Percentiles rank a stretch among this genome's conserved stretches.
These are phyloP conservation scores for Cydia fagiglandana DNA, from an alignment of 1,140 invertebrate genomes.

Conservation along the genomic window DNA sequence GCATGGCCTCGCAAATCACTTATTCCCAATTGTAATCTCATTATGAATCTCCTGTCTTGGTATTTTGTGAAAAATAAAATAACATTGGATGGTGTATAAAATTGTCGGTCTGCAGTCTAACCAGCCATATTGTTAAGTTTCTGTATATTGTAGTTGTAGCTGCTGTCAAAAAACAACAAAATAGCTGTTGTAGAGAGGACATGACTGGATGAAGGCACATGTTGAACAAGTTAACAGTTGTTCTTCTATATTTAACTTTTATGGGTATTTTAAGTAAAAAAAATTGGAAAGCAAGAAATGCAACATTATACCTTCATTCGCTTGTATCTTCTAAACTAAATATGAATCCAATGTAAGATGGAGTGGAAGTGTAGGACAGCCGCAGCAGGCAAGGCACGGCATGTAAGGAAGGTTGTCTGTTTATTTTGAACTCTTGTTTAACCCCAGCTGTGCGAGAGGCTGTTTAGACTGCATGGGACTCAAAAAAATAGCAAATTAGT, in stretches of 20 bases:
- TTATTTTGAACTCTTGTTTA: conserved; percentile 36
- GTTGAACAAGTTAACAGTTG: not conserved
- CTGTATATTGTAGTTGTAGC: conserved; percentile 8
- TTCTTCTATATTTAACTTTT: not conserved
- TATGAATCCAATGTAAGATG: not conserved
- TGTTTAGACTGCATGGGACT: conserved; percentile 43
- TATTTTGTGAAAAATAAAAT: conserved; percentile 68
- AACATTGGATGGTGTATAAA: conserved; percentile 75
- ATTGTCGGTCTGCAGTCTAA: conserved; percentile 50
- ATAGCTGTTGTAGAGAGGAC: not conserved
- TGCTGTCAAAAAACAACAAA: not conserved
- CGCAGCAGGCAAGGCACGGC: not conserved
- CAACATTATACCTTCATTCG: not conserved
- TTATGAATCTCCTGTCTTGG: conserved; percentile 66
- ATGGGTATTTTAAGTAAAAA: not conserved
- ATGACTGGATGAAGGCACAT: not conserved
- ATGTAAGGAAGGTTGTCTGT: conserved; percentile 32
- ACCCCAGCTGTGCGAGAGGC: conserved; percentile 39
- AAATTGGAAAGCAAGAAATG: not conserved
- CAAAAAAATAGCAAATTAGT: conserved; percentile 74
- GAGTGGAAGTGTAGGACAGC: not conserved
- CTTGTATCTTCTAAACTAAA: not conserved
- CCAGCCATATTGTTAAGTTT: conserved; percentile 33
- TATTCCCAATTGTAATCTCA: conserved; percentile 73
- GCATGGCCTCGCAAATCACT: conserved; percentile 67